A percentile compares a stretch with the other conserved stretches of the same genome.
Evolutionary conservation across 1,140 invertebrate species (phyloP).

Genomic region (Zaprionus lachaisei): DNA sequence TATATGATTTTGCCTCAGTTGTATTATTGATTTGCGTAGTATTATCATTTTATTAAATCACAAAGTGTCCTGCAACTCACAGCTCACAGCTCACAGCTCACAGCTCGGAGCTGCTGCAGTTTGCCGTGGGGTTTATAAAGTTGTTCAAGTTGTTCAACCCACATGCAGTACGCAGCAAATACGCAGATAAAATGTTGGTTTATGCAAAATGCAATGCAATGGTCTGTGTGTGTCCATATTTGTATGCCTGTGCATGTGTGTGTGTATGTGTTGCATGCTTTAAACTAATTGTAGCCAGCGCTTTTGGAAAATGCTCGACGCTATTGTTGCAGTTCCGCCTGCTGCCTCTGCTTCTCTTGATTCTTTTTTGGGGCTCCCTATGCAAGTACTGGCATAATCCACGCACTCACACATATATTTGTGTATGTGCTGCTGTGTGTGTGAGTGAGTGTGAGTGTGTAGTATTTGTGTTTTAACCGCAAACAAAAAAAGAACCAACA

Average conservation of each 20-base stretch:
- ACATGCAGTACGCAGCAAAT: constrained; percentile 22
- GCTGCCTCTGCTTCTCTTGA: constrained; percentile 12
- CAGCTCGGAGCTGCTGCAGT: constrained; percentile 28
- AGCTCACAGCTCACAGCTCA: background rate
- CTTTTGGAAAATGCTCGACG: constrained; percentile 60
- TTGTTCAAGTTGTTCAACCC: constrained; percentile 48
- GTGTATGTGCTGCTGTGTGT: constrained; percentile 11
- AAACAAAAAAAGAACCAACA: constrained; percentile 30
- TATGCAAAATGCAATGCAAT: constrained; percentile 58
- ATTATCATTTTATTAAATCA: constrained; percentile 4
- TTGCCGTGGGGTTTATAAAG: constrained; percentile 56
- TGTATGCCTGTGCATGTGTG: constrained; percentile 19
- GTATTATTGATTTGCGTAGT: background rate
- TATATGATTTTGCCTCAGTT: background rate
- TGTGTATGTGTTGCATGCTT: constrained; percentile 43
- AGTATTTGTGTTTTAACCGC: constrained; percentile 52
- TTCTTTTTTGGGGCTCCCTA: constrained; percentile 21
- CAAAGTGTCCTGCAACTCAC: constrained; percentile 15
- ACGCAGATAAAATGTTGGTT: constrained; percentile 61
- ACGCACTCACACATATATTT: constrained; percentile 4
- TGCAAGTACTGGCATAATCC: constrained; percentile 27
- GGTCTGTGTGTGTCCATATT: constrained; percentile 19
- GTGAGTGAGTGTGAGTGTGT: constrained; percentile 16
- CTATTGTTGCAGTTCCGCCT: constrained; percentile 38
- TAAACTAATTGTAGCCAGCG: constrained; percentile 70